Evolutionary conservation across 1,140 invertebrate species (phyloP).

Genomic region (Drosophila lini): DNA sequence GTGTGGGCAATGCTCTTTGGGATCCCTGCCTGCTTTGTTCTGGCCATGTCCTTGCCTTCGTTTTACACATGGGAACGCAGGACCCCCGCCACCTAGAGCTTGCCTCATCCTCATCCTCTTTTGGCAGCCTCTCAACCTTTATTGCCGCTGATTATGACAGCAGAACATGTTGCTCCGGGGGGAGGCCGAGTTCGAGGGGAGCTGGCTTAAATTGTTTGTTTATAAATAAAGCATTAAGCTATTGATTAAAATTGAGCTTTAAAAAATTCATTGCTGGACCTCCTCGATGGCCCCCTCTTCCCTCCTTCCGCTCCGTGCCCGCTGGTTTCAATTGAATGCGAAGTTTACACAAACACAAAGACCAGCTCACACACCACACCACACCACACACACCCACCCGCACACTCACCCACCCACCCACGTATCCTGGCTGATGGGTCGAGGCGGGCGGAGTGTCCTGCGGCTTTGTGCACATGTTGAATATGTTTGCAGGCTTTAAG

Average conservation of each 20-base stretch:
- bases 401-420: slow-evolving; percentile 8
- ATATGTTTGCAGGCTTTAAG: slow-evolving; percentile 41
- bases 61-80: slow-evolving; percentile 57
- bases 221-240: slow-evolving; percentile 74
- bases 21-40: slow-evolving; percentile 9
- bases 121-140: slow-evolving; percentile 9
- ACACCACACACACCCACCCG: background rate
- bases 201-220: slow-evolving; percentile 71
- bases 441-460: slow-evolving; percentile 19
- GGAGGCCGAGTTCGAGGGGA: background rate
- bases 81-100: background rate
- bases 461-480: slow-evolving; percentile 57
- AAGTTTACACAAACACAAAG: slow-evolving; percentile 28
- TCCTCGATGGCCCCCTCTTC: background rate
- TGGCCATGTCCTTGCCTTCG: slow-evolving; percentile 43
- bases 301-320: slow-evolving; percentile 10
- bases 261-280: slow-evolving; percentile 69
- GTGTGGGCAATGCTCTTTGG: slow-evolving; percentile 6
- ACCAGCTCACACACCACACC: slow-evolving; percentile 1
- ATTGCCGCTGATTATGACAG: slow-evolving; percentile 53
- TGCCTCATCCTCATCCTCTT: background rate
- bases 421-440: slow-evolving; percentile 24
- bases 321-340: slow-evolving; percentile 64
- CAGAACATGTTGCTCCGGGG: slow-evolving; percentile 13
- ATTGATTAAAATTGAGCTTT: slow-evolving; percentile 80